A percentile compares a stretch with the other conserved stretches of the same genome.
phyloP scores from a whole-genome alignment of 1,140 invertebrate genomes.

The Lepidurus couesii region DNA sequence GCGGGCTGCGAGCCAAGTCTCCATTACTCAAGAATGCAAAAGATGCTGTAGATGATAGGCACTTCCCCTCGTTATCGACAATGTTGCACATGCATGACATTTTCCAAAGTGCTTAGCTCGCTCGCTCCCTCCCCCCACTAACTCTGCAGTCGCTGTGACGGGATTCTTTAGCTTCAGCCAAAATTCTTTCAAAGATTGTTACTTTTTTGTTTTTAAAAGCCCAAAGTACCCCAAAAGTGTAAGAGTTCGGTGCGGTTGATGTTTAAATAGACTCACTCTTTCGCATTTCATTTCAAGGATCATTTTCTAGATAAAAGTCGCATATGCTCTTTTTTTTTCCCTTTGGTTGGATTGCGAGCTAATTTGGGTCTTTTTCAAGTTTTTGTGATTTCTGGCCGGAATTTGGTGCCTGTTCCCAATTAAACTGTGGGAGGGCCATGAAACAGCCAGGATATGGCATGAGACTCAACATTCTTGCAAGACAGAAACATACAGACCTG shows the following conservation, averaged over 20 bases:
- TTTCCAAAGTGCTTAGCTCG: slow-evolving; percentile 9
- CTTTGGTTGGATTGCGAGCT: not conserved
- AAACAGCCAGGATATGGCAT: not conserved
- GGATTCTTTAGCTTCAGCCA: not conserved
- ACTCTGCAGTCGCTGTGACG: not conserved
- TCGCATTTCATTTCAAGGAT: no score
- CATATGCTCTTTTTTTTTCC: not conserved
- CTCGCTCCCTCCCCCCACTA: not conserved
- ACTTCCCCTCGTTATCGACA: slow-evolving; percentile 17
- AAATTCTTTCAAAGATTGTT: not conserved
- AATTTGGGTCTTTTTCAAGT: not conserved
- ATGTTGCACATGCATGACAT: slow-evolving; percentile 22
- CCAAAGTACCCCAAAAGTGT: not conserved
- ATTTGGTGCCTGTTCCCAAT: not conserved
- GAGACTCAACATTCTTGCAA: slow-evolving; percentile 18
- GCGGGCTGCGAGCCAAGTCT: slow-evolving; percentile 7
- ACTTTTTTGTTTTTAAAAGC: no score
- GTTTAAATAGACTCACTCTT: not conserved
- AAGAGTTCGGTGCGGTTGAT: not conserved
- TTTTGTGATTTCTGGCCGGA: not conserved
- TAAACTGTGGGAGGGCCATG: not conserved
- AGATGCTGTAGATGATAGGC: slow-evolving; percentile 21
- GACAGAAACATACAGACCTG: not conserved
- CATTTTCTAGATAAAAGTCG: not conserved
- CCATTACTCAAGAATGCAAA: slow-evolving; percentile 15